Percentiles rank a stretch among this genome's conserved stretches.
These are phyloP conservation scores for Astyanax mexicanus DNA, from an alignment of 2,797 vertebrate genomes.

Conservation along the genomic window DNA sequence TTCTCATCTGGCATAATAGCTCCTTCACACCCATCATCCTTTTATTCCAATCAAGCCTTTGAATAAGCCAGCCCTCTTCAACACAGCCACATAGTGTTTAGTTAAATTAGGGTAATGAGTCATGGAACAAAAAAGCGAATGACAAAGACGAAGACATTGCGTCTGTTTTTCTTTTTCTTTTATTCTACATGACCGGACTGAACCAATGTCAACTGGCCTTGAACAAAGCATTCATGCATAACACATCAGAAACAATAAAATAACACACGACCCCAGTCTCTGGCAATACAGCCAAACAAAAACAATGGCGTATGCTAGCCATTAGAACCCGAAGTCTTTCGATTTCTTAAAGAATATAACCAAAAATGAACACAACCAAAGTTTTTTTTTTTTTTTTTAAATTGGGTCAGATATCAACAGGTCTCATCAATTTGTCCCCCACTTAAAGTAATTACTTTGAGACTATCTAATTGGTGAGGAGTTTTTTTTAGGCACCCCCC, in stretches of 20 bases:
- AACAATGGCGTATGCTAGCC: not conserved
- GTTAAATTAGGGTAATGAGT: conserved; percentile 56
- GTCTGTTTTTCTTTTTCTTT: not conserved
- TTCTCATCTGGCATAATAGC: conserved; percentile 50
- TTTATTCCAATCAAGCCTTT: conserved; percentile 64
- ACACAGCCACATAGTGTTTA: conserved; percentile 56
- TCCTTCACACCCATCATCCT: conserved; percentile 60
- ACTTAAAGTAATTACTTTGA: conserved; percentile 52
- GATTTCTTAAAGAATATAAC: not conserved
- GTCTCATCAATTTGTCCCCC: conserved; percentile 34
- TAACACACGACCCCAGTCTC: not conserved
- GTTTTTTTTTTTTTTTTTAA: conserved; percentile 30
- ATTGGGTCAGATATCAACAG: conserved; percentile 42
- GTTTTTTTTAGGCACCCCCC: conserved; percentile 40
- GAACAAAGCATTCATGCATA: not conserved
- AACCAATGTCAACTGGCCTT: not conserved
- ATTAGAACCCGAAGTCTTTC: not conserved
- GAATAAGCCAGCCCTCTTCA: conserved; percentile 58
- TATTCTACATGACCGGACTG: not conserved
- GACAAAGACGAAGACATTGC: conserved; percentile 2
- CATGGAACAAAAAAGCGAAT: conserved; percentile 49
- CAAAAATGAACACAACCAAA: conserved; percentile 27
- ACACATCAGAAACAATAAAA: not conserved
- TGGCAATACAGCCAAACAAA: not conserved
- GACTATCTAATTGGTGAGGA: conserved; percentile 49